These are phyloP conservation scores for Orestias chungarensis DNA, from an alignment of 2,797 vertebrate genomes.

Conservation along the genomic window DNA sequence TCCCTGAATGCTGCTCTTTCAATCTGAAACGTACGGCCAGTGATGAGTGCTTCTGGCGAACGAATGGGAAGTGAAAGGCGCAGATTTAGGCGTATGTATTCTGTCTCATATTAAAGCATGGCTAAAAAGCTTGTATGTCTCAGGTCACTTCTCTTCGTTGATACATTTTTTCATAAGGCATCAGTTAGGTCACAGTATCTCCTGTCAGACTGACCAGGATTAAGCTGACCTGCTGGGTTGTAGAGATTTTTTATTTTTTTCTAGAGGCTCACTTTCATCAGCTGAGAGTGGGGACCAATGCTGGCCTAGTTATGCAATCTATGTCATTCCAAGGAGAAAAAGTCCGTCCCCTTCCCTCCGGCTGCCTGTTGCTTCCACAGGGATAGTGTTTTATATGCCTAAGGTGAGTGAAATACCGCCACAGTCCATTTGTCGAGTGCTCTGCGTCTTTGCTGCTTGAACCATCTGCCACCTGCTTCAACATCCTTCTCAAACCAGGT, in stretches of 20 bases:
- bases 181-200: neutral
- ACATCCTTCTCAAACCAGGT: slow-evolving; percentile 51
- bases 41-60: slow-evolving; percentile 59
- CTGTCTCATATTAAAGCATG: slow-evolving; percentile 29
- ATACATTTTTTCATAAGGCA: slow-evolving; percentile 6
- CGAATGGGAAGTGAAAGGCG: slow-evolving; percentile 58
- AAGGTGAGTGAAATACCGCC: slow-evolving; percentile 74
- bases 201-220: neutral
- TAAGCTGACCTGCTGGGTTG: neutral
- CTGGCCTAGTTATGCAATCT: slow-evolving; percentile 70
- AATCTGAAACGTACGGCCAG: slow-evolving; percentile 61
- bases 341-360: slow-evolving; percentile 56
- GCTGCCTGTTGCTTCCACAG: slow-evolving; percentile 62
- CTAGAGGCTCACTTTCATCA: slow-evolving; percentile 26
- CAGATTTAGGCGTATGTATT: slow-evolving; percentile 46
- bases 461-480: slow-evolving; percentile 63
- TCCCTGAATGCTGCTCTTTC: slow-evolving; percentile 70
- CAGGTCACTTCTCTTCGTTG: neutral
- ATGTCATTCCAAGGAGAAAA: slow-evolving; percentile 53
- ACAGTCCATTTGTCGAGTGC: slow-evolving; percentile 32
- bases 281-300: slow-evolving; percentile 35
- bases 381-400: slow-evolving; percentile 72
- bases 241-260: neutral
- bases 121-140: neutral
- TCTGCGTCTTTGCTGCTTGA: slow-evolving; percentile 40